A percentile compares a stretch with the other conserved stretches of the same genome.
phyloP scores from a whole-genome alignment of 2,888 invertebrate species.

The Drosophila neoperkinsi region DNA sequence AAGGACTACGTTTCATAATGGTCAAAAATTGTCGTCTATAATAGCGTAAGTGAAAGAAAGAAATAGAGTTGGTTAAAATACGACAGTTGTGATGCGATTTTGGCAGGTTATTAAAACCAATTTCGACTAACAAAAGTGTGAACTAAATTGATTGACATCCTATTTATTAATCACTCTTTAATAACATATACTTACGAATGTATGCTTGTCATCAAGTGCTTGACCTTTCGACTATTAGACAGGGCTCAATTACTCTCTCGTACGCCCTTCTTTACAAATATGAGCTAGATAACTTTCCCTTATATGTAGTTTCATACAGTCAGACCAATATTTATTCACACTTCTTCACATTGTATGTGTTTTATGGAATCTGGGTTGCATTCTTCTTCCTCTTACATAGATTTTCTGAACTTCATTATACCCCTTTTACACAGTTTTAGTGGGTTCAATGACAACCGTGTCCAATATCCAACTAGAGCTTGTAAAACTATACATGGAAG shows the following conservation, averaged over 20 bases:
- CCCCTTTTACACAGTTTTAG: background rate
- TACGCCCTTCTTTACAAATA: conserved; percentile 18
- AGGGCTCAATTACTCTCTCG: conserved; percentile 6
- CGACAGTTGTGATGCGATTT: conserved; percentile 1
- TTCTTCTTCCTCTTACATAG: background rate
- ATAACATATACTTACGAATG: background rate
- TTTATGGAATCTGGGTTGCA: background rate
- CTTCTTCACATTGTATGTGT: background rate
- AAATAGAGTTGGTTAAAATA: background rate
- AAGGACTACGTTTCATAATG: conserved; percentile 21
- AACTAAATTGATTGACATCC: background rate
- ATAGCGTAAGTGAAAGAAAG: background rate
- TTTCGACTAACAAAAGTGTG: background rate
- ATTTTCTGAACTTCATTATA: background rate
- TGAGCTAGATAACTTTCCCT: conserved; percentile 26
- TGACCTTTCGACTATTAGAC: background rate
- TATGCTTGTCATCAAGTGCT: background rate
- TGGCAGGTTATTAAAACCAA: background rate
- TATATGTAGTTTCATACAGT: conserved; percentile 2
- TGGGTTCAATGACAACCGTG: background rate
- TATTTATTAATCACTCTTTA: background rate
- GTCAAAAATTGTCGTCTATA: conserved; percentile 31
- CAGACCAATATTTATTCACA: background rate
- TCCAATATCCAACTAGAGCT: background rate
- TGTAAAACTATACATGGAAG: background rate